A percentile compares a stretch with the other conserved stretches of the same genome.
Evolutionary conservation across 2,888 invertebrate genomes (phyloP).

Genomic region (Microctonus aethiopoides): DNA sequence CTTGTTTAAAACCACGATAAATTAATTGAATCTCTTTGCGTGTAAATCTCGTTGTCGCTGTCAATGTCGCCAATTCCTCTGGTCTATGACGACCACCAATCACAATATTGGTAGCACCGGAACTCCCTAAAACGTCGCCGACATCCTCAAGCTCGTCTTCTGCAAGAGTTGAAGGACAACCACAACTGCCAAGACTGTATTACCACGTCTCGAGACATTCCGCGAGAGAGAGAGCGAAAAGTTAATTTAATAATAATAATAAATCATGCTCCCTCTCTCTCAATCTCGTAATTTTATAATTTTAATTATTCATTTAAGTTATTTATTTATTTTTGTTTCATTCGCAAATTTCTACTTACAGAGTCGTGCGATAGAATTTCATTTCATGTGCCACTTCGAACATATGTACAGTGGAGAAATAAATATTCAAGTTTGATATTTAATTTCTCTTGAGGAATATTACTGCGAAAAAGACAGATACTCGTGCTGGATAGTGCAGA

Average conservation of each 20-base stretch:
- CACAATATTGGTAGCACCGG: conserved; percentile 66
- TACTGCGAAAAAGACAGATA: conserved; percentile 3
- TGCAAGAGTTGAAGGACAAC: conserved; percentile 66
- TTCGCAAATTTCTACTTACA: conserved; percentile 5
- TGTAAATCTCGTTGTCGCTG: conserved; percentile 82
- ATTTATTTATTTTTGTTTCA: conserved; percentile 8
- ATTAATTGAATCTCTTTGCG: conserved; percentile 88
- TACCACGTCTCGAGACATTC: conserved; percentile 50
- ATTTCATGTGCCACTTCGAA: conserved; percentile 19
- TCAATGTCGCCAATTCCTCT: conserved; percentile 81
- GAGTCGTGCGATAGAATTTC: conserved; percentile 19
- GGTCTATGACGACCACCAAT: conserved; percentile 78
- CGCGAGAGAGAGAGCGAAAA: neutral
- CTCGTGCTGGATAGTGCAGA: conserved; percentile 20
- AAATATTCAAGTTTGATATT: conserved; percentile 7
- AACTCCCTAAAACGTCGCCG: conserved; percentile 66
- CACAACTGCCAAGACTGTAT: conserved; percentile 59
- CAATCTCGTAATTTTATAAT: neutral
- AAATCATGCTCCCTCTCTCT: neutral
- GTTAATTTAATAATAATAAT: neutral
- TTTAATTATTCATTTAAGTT: neutral
- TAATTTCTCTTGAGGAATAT: neutral
- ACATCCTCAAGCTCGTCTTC: conserved; percentile 80
- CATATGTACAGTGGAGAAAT: neutral
- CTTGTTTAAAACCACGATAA: conserved; percentile 92